A percentile compares a stretch with the other conserved stretches of the same genome.
These are phyloP conservation scores for Oxytorus armatus DNA, from an alignment of 2,888 invertebrate species.

Conservation along the genomic window DNA sequence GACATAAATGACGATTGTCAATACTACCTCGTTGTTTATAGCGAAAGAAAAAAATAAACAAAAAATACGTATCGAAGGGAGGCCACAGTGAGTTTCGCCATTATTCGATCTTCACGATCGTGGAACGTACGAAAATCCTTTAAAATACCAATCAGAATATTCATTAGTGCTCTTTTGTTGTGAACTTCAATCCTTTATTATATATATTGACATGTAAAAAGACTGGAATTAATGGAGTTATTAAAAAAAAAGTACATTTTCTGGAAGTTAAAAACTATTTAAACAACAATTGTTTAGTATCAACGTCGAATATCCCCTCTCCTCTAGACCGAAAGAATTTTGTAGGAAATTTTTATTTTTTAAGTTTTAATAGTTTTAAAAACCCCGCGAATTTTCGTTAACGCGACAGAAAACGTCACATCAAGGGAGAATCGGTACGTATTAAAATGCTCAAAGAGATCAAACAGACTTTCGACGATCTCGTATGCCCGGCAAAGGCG, in stretches of 20 bases:
- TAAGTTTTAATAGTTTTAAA: too few species aligned
- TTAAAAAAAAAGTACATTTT: too few species aligned
- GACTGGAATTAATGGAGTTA: too few species aligned
- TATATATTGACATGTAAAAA: not conserved
- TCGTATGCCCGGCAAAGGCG: not conserved
- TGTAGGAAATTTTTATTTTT: too few species aligned
- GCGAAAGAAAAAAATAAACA: not conserved
- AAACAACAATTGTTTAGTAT: not conserved
- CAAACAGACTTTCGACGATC: conserved; percentile 1
- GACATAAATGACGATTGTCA: not conserved
- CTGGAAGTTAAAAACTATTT: too few species aligned
- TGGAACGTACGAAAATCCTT: not conserved
- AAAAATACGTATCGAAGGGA: not conserved
- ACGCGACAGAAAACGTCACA: not conserved
- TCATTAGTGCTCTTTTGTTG: not conserved
- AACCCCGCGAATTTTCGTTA: conserved; percentile 4
- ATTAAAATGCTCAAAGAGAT: conserved; percentile 40
- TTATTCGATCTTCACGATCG: not conserved
- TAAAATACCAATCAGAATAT: conserved; percentile 13
- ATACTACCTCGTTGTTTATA: not conserved
- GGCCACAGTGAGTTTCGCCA: not conserved
- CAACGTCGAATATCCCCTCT: not conserved
- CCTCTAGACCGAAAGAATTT: too few species aligned
- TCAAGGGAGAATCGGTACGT: conserved; percentile 13
- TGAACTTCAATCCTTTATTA: not conserved